phyloP scores from a whole-genome alignment of 1,140 invertebrate genomes.

The Stratiolaelaps scimitus region DNA sequence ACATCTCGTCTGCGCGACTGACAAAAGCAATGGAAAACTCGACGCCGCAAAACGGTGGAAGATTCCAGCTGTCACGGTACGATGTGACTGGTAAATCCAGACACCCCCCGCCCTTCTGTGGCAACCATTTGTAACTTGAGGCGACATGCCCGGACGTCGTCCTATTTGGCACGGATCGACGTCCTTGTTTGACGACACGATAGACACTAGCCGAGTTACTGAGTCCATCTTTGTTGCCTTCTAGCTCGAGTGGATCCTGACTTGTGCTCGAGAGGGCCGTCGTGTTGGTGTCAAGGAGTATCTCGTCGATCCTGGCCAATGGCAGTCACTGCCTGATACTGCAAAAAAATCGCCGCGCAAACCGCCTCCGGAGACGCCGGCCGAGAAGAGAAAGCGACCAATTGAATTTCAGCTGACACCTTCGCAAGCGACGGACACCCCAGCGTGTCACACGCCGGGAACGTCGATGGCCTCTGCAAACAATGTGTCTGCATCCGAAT shows the following conservation, averaged over 20 bases:
- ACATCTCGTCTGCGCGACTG: conserved; percentile 10
- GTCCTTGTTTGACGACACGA: too few relatives aligned
- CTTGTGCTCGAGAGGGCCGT: conserved; percentile 4
- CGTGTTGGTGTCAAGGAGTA: conserved; percentile 11
- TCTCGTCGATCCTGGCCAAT: neutral
- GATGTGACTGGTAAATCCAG: neutral
- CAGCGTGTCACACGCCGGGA: neutral
- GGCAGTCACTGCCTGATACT: neutral
- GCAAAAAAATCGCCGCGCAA: neutral
- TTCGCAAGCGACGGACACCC: neutral
- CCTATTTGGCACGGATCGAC: too few relatives aligned
- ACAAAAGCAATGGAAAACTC: conserved; percentile 2
- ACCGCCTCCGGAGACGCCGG: neutral
- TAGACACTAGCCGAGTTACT: too few relatives aligned
- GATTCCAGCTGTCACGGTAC: conserved; percentile 14
- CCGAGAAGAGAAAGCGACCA: neutral
- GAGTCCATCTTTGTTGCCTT: neutral
- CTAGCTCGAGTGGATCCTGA: neutral
- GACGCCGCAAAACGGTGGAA: conserved; percentile 18
- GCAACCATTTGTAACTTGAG: too few relatives aligned
- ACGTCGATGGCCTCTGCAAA: conserved; percentile 5
- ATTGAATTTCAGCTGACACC: conserved; percentile 6
- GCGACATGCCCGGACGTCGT: too few relatives aligned
- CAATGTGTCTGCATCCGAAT: too few relatives aligned
- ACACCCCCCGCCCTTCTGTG: too few relatives aligned